Percentiles rank a stretch among this genome's conserved stretches.
Conservation (phyloP, 1,140 invertebrate species). For the Bombus waltoni region DNA sequence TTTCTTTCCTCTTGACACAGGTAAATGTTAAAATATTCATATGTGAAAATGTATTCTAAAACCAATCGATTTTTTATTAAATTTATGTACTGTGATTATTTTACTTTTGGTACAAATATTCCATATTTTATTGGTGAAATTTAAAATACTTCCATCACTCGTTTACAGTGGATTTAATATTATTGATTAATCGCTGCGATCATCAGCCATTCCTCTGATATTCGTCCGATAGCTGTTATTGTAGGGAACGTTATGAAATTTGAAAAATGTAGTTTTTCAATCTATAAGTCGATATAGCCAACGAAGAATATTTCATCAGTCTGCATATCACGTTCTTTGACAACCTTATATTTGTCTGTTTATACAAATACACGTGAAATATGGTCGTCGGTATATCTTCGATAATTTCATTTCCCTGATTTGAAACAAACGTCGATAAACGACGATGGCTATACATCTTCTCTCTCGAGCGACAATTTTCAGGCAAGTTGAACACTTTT, state of each 20-base stretch:
- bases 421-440: neutral
- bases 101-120: neutral
- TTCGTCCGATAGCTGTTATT: neutral
- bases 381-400: neutral
- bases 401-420: neutral
- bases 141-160: neutral
- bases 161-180: neutral
- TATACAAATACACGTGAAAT: neutral
- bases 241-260: neutral
- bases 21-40: neutral
- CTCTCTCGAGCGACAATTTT: neutral
- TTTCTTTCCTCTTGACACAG: neutral
- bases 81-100: neutral
- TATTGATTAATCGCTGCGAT: neutral
- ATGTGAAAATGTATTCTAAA: neutral
- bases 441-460: no score
- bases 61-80: neutral
- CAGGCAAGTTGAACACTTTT: neutral
- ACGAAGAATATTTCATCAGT: neutral
- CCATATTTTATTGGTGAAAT: neutral
- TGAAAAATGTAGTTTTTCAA: neutral
- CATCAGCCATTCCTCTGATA: neutral
- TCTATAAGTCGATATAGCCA: neutral
- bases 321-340: neutral
- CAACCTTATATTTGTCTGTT: neutral